Evolutionary conservation across 1,140 invertebrate species (phyloP).

Genomic region (Macrotrachela quadricornifera): DNA sequence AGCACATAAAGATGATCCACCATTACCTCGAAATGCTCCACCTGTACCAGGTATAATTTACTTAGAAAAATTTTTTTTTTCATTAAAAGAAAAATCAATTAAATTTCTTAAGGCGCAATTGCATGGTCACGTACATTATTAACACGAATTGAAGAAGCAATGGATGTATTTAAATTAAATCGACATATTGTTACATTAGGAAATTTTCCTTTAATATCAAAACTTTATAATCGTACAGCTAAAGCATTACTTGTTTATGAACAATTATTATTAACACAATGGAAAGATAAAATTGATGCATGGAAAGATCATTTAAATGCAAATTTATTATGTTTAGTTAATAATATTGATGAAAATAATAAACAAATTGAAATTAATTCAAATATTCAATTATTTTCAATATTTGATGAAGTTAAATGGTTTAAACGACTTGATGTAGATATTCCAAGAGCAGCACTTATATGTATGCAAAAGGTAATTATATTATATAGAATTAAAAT

Average conservation of each 20-base stretch:
- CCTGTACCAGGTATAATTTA: conserved; percentile 14
- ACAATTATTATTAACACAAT: conserved; percentile 24
- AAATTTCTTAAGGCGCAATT: conserved; percentile 16
- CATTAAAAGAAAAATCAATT: too few species aligned
- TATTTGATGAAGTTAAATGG: conserved; percentile 26
- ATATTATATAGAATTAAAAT: too few species aligned
- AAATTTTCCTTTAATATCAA: conserved; percentile 21
- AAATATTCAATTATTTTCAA: not conserved
- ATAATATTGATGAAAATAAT: not conserved
- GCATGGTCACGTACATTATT: conserved; percentile 25
- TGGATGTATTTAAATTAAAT: conserved; percentile 13
- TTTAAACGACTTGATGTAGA: conserved; percentile 22
- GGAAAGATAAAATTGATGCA: conserved; percentile 25
- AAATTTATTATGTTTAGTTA: conserved; percentile 16
- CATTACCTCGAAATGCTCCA: conserved; percentile 22
- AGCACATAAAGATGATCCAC: conserved; percentile 17
- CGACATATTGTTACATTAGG: conserved; percentile 15
- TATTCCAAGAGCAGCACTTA: conserved; percentile 19
- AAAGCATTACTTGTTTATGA: conserved; percentile 27
- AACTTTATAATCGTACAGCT: conserved; percentile 24
- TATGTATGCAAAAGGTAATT: too few species aligned
- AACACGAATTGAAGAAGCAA: conserved; percentile 25
- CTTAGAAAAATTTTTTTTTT: too few species aligned
- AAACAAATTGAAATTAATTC: not conserved
- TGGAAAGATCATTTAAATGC: conserved; percentile 21